A percentile compares a stretch with the other conserved stretches of the same genome.
These are phyloP conservation scores for Sarcophaga subvicina DNA, from an alignment of 2,888 invertebrate species.

Conservation along the genomic window DNA sequence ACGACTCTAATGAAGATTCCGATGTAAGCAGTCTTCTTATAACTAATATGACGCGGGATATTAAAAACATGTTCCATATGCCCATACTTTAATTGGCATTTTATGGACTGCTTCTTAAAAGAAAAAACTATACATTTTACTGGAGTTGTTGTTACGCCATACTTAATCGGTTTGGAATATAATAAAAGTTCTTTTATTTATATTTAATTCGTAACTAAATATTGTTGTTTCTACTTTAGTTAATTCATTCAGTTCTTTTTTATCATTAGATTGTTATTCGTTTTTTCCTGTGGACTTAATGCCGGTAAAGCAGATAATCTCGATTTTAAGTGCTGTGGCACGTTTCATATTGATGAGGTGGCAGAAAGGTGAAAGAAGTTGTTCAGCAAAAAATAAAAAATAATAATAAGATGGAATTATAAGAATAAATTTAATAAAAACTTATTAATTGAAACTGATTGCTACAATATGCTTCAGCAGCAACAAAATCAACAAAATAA, in stretches of 20 bases:
- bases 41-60: too few relatives aligned
- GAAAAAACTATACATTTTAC: background rate
- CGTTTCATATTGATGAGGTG: slow-evolving; percentile 41
- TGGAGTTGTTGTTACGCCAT: slow-evolving; percentile 27
- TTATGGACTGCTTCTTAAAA: too few relatives aligned
- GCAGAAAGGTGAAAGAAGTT: too few relatives aligned
- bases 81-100: too few relatives aligned
- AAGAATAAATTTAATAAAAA: slow-evolving; percentile 36
- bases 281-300: slow-evolving; percentile 26
- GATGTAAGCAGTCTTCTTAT: too few relatives aligned
- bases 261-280: background rate
- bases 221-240: slow-evolving; percentile 34
- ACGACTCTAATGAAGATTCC: too few relatives aligned
- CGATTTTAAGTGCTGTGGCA: slow-evolving; percentile 52
- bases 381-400: background rate
- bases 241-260: background rate
- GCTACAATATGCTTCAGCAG: background rate
- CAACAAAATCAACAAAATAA: too few relatives aligned
- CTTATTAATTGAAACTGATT: slow-evolving; percentile 54
- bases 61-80: too few relatives aligned
- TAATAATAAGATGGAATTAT: background rate
- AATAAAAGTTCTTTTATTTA: slow-evolving; percentile 33
- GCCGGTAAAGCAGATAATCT: slow-evolving; percentile 65
- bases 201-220: slow-evolving; percentile 31
- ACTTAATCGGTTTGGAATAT: background rate